Base-by-base conservation (phyloP, 2,888 invertebrate species). In the Xylota sylvarum region DNA sequence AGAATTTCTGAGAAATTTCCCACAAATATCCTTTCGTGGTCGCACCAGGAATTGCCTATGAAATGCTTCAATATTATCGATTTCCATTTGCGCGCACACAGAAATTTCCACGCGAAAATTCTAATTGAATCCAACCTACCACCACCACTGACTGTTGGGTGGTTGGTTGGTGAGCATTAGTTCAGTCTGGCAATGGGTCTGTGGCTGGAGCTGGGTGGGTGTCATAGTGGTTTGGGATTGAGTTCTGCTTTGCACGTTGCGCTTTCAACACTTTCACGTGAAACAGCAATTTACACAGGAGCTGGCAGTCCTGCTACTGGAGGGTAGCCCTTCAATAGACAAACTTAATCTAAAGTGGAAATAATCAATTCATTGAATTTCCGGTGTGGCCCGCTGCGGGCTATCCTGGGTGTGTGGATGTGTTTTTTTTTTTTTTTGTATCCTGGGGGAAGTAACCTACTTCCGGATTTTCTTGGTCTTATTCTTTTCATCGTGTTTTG, bases 311-410 rank as follows among this genome's bases (percentile, higher is more conserved):
- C 23, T 32, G 46, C 46, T 12, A 14, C 46, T 40, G 19, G 48
- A 72, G 40, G 58, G 64, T 72, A 40, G 64, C 46, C 67, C 43
- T 79, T 62, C 60, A 17, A 65, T 64, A 79, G 65, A 64, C 76
- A 58, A 82, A 72, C 72, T 86, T 86, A 86, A 86, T 86, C 86
- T 78, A 62, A 82, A 86, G 86, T 86, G 81, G 82, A 86, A 86
- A 77, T 82, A 86, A 86, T 86, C 86, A 82, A 82, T 86, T 86
- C 77, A 78, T 73, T 78, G 73, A 72, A 64, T 73, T 82, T 86
- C 86, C 82, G 77, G 81, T 40, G 27, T 81, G 52, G 32, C 30
- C 64, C 65, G 84, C 69, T 64, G 55, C 73, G 64, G 37, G 12
- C 14, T 46, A 30, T 50, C 60, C 9, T 52, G 6, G 7, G 14